These are phyloP conservation scores for Paratilapia polleni DNA, from an alignment of 2,113 vertebrate species.

Conservation along the genomic window DNA sequence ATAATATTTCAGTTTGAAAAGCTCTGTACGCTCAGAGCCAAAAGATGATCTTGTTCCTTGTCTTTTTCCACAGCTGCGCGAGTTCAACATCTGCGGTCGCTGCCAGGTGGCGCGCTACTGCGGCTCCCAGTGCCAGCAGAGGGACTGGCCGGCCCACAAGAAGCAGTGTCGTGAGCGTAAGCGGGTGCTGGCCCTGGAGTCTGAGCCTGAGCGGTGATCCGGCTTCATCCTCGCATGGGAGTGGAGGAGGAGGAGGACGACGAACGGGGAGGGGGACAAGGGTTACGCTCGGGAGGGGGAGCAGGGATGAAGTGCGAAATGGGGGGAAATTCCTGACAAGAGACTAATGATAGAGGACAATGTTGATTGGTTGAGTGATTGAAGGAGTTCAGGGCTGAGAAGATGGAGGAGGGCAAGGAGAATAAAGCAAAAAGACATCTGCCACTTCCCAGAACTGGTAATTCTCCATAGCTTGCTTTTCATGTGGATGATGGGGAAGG, in stretches of 20 bases:
- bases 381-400: slow-evolving; percentile 32
- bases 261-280: slow-evolving; percentile 7
- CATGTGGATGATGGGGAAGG: slow-evolving; percentile 62
- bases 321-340: slow-evolving; percentile 45
- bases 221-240: slow-evolving; percentile 49
- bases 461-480: slow-evolving; percentile 76
- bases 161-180: slow-evolving; percentile 98
- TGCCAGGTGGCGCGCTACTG: slow-evolving; percentile 98
- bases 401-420: slow-evolving; percentile 45
- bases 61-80: slow-evolving; percentile 79
- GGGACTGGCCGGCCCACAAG: slow-evolving; percentile 99
- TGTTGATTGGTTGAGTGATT: slow-evolving; percentile 61
- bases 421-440: slow-evolving; percentile 58
- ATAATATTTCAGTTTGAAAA: neutral
- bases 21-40: neutral
- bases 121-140: slow-evolving; percentile 97
- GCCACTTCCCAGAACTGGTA: slow-evolving; percentile 76
- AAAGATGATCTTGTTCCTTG: neutral
- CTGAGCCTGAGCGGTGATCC: slow-evolving; percentile 90
- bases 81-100: slow-evolving; percentile 98
- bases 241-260: slow-evolving; percentile 26
- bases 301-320: slow-evolving; percentile 35
- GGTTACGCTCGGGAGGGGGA: slow-evolving; percentile 56
- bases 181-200: slow-evolving; percentile 89
- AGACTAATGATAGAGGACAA: slow-evolving; percentile 65